Base-by-base conservation (phyloP, 2,888 invertebrate genomes). In the Hirtodrosophila confusa region DNA sequence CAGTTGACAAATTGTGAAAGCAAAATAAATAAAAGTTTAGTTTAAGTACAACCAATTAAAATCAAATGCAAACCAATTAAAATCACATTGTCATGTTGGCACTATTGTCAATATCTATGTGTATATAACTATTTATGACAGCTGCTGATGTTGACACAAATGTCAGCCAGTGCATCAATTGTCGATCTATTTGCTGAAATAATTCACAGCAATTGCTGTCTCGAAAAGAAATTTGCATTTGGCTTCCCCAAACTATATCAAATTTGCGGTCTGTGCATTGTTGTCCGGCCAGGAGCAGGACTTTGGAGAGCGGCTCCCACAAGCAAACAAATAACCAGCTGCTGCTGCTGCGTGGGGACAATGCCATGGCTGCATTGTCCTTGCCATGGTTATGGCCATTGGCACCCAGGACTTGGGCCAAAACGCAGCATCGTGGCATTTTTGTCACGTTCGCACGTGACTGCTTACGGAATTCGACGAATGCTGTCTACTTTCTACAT, bases 371-470 rank as follows among this genome's bases (percentile, higher is more conserved):
- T 27, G 27, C 36, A 63, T 55, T 66, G 51, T 23, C 33, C 44
- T 40, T 33, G 6, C 54, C 49, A 39, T 54, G 43, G 44, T 62
- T 69, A 35, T 55, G 35, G 55, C 58, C 62, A 75, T 57, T 65
- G 76, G 71, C 58, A 41, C 44, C 11, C 43, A 40, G 47, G 27
- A 57, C 33, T 64, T 58, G 61, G 44, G 50, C 73, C 62, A 67
- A 65, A 72, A 77, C 60, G 69, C 73, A 75, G 65, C 65, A 53
- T 80, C 85, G 82, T 88, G 88, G 85, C 85, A 85, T 71, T 76
- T 78, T 80, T 79, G 86, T 84, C 85, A 85, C 88, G 82, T 86
- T 75, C 88, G 85, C 80, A 88, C 85, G 88, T 85, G 88, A 84
- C 87, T 80, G 70, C 85, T 41, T 67, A 68, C 68, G 67, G 78